Evolutionary conservation across 2,888 invertebrate genomes (phyloP), one percentile per base, ranked within the genome.

Genomic region (Xestia ashworthii): DNA sequence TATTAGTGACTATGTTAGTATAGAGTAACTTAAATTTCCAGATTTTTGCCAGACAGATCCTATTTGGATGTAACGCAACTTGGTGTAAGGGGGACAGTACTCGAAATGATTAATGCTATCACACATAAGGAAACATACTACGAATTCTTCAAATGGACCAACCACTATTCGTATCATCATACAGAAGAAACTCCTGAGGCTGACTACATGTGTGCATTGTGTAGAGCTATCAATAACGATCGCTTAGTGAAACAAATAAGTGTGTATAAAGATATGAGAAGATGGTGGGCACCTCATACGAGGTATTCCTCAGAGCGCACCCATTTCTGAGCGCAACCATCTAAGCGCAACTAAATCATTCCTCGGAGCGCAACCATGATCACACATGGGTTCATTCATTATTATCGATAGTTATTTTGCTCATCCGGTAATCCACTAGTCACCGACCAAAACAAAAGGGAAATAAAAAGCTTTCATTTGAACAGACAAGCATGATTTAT

Each of bases 101-200:
- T 58, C 3, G 48, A 81, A 77, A 92, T 93, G 86, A 71, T 86
- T 12, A 74, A 86, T 14, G 68, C 90, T 5, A 88, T 90, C 0
- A 71, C 84, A 8, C 58, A 91, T 46, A 85, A 81, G 8, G 74
- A 84, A 0, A 76, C 68, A 32, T 92, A 92, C 64, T 73, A 87
- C 22, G 73, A 87, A 19, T 92, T 80, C 60, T 93, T 92, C 72
- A 90, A 83, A 66, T 93, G 92, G 92, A 89, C 84, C 66, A 92
- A 91, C 62, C 87, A 92, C 73, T 93, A 92, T 66, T 87, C 89
- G 3, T 5, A 92, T n/a, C 74, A 80, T 12, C 83, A 70, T 82
- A 86, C 53, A 14, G 72, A 83, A 41, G 85, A 89, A 11, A 50
- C 65, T 0, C 66, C 82, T 0, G 88, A 88, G 4, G 83, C 78